Base-by-base conservation (phyloP, 2,888 invertebrate genomes). In the Agriopis aurantiaria region DNA sequence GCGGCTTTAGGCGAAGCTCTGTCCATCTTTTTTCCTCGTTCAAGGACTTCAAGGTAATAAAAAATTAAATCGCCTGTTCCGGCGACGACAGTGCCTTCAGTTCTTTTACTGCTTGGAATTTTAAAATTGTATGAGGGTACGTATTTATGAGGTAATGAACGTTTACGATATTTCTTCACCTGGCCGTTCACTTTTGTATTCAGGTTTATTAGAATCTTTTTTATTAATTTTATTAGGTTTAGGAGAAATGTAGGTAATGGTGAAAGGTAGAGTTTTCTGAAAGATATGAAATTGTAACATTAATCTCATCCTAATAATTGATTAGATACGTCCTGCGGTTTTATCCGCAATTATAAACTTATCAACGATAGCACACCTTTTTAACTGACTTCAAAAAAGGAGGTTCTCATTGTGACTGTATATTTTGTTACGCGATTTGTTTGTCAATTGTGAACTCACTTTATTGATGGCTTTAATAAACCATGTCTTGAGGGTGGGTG, bases 61-160 rank as follows among this genome's bases (percentile, higher is more conserved):
- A 84, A 84, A 83, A 81, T 82, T 85, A 77, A 79, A 78, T 75
- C 75, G 71, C 72, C 76, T 76, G 75, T 74, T 76, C 67, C 68
- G 57, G 72, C 70, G 68, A 33, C 49, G 55, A 48, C 48, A 41
- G 51, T 11, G 49, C 53, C 14, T 62, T 12, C 9, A 62, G 73
- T 65, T 59, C 33, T 67, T 64, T 60, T 71, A 67, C 58, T 14
- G 56, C 56, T 65, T 58, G 64, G 68, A 66, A 67, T 71, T 66
- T 71, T 60, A 71, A 71, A 64, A 67, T 67, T 66, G 49, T 64
- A 66, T 58, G 59, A 68, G 70, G 64, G 66, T 67, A 49, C 61
- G 67, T 53, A 69, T 75, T 77, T 73, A 71, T 64, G 62, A 56
- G 53, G 66, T 49, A 71, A 60, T 78, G 73, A 77, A 79, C 77